Evolutionary conservation across 2,797 vertebrate species (phyloP).

Genomic region (Cheirogaleus major): DNA sequence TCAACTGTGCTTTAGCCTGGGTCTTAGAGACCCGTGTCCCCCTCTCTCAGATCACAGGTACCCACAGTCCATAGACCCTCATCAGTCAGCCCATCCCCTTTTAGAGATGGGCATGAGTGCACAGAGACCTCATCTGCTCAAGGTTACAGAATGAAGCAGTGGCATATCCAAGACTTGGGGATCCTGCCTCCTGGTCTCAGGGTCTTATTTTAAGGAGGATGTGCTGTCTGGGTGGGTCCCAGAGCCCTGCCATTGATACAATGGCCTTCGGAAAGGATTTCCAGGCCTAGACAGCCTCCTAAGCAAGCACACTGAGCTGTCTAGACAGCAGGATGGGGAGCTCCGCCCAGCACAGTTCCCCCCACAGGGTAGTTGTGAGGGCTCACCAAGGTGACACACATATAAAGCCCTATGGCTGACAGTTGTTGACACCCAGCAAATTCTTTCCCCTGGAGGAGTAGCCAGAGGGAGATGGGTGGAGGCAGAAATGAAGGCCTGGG

Average conservation of each 20-base stretch:
- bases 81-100: background rate
- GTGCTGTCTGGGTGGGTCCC: background rate
- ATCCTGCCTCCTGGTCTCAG: background rate
- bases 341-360: rapidly evolving
- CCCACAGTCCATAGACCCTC: background rate
- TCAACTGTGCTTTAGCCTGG: rapidly evolving
- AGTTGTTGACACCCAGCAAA: background rate
- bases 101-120: background rate
- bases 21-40: background rate
- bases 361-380: background rate
- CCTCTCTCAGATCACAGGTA: background rate
- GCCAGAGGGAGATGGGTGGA: background rate
- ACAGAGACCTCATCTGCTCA: background rate
- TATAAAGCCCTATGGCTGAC: background rate
- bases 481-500: background rate
- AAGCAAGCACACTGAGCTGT: background rate
- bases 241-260: background rate
- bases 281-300: background rate
- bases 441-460: background rate
- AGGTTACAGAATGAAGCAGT: background rate
- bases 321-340: background rate
- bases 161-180: background rate
- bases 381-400: background rate
- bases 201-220: background rate
- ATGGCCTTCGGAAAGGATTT: background rate